Base-by-base conservation (phyloP, 2,888 invertebrate genomes). In the Hyalella azteca region DNA sequence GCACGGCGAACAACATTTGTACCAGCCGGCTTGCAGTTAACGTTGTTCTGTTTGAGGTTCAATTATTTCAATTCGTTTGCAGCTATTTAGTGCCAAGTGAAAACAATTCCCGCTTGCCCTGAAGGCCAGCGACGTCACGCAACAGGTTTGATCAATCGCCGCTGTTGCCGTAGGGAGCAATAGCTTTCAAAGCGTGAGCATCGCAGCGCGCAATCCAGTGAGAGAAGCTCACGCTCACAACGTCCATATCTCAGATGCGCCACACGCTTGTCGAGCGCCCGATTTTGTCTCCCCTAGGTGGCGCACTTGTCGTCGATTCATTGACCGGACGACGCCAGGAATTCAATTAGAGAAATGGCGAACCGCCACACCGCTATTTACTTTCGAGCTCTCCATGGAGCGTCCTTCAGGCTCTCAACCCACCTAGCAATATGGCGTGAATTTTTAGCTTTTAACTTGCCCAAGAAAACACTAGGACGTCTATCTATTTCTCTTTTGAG, bases 341-440 rank as follows among this genome's bases (percentile, higher is more conserved):
- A 60, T 60, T 60, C 60, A 60, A 60, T 60, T 60, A 60, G 60
- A 60, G 60, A 29, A 60, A 60, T 60, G 60, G 60, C 60, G 60
- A 19, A 36, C 60, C 60, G 29, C 36, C 36, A 36, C 19, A 29
- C 32, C 36, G 60, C 60, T 60, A 60, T 60, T 60, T 60, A 60
- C 60, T 60, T 60, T 60, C 36, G 26, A 36, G 7, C 60, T 60
- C 36, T 60, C 60, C 54, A 29, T 60, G 60, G 32, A 26, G 19
- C 32, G 36, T 60, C 60, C 60, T 36, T 5, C 32, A 15, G 36
- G 36, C 19, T 4, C 32, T 19, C 9, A 36, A 60, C 60, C 29
- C 32, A 36, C 60, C 60, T 60, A 60, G 26, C 36, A 60, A 60
- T 60, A 60, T 60, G 60, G 60, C 29, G 60, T 36, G 36, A 60